Base-by-base conservation (phyloP, 2,888 invertebrate species). In the Rotaria socialis region DNA sequence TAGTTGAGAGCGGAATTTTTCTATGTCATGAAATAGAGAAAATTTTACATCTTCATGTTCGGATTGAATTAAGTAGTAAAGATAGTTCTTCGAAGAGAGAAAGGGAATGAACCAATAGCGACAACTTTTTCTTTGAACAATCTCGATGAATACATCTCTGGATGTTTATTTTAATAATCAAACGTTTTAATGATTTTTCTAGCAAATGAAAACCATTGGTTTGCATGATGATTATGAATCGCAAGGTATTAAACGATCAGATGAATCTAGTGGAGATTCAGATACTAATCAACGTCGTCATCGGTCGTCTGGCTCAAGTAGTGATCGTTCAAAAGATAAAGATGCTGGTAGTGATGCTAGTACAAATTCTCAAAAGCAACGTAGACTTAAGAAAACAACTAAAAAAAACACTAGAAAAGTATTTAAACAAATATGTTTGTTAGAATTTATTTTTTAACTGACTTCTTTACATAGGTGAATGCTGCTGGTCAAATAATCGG, bases 381-480 rank as follows among this genome's bases (percentile, higher is more conserved):
- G 80, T 11, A 80, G 47, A 80, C 11, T 80, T 88, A 84, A 88
- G 88, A 84, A 88, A 88, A 85, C 88, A 88, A 58, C 87, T 87
- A 55, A 88, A 88, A 85, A 88, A 87, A 55, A 41, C 84, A 86
- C 88, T 88, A 86, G 88, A 88, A 84, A 43, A 80, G 41, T 84
- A 87, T 47, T 86, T 86, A 24, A 89, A 88, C 74, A 88, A 88
- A 87, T 35, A 35, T 35, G 2, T 35, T 35, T 35, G 35, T 35
- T 35, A 35, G 35, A 35, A 35, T 35, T 35, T 35, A 35, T 35
- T 35, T 35, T 35, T 35, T 35, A 35, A 35, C 35, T 35, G 35
- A 35, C 35, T 35, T 35, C 35, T 14, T 2, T 24, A 47, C 35
- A 7, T 80, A 87, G 85, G 87, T 67, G 11, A 55, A 80, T 80